Evolutionary conservation across 2,113 vertebrate genomes (phyloP).

Genomic region (rat (Rattus norvegicus)): DNA sequence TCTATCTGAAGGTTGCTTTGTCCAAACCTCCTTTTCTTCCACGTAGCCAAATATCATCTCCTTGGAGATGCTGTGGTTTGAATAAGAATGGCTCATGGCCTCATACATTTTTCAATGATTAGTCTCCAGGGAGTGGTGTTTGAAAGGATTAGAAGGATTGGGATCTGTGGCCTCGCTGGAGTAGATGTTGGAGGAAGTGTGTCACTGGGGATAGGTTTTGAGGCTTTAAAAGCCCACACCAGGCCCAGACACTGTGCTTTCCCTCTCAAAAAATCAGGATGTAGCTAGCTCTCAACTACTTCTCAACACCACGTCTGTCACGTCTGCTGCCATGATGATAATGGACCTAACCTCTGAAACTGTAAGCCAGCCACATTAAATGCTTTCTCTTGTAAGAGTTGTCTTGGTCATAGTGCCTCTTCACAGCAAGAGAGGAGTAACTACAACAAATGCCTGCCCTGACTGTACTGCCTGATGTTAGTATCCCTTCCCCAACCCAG

Average conservation of each 20-base stretch:
- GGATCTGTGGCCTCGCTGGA: neutral
- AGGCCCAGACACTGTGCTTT: neutral
- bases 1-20: neutral
- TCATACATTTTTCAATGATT: neutral
- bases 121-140: neutral
- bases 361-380: neutral
- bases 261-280: neutral
- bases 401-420: neutral
- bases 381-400: neutral
- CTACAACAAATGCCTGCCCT: neutral
- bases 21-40: neutral
- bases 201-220: neutral
- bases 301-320: neutral
- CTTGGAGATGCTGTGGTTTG: neutral
- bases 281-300: neutral
- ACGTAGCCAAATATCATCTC: neutral
- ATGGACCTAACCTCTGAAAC: neutral
- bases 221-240: neutral
- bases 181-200: neutral
- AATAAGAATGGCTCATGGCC: neutral
- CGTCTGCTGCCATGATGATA: neutral
- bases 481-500: neutral
- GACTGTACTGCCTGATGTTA: neutral
- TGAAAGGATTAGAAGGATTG: neutral
- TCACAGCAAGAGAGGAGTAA: neutral